Evolutionary conservation across 2,888 invertebrate species (phyloP), one percentile per base, ranked within the genome.

Genomic region (Campoplex capitator): DNA sequence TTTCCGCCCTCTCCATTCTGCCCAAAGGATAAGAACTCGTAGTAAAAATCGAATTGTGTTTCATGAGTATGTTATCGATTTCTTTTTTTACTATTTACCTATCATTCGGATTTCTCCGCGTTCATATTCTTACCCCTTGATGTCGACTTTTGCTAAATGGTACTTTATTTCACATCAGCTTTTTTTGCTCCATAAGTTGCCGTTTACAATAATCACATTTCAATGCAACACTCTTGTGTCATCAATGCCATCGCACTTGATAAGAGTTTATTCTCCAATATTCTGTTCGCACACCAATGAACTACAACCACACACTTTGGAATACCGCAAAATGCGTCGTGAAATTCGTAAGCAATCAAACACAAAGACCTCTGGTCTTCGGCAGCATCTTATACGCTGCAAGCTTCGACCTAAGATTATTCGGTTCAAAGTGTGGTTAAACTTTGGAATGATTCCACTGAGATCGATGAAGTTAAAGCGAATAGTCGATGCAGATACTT

Each of bases 401-500:
- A 32, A 32, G 51, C 23, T 65, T 65, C 80, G 75, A 76, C 68
- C 67, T 62, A 75, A 67, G 75, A 75, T 75, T 70, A 79, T 79
- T 84, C 28, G 45, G 48, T 68, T 62, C 79, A 8, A n/a, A n/a
- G 68, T 58, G 74, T 54, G 42, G 74, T 75, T 51, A 32, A 75
- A 80, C 75, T 80, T 51, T 42, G 35, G 35, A 76, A 65, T 58
- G 35, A 79, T 68, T 67, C 56, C 38, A 42, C 48, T 45, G 48
- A 51, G 38, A 74, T 65, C 28, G 65, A n/a, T 45, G 42, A 75
- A 76, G 54, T 35, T 23, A 85, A 67, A 28, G 71, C 76, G 51
- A 70, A 35, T 32, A 35, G 45, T 23, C 18, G 56, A 79, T 79
- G 70, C 9, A 75, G 32, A 58, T 62, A 70, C 48, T 76, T 70